Evolutionary conservation across 2,888 invertebrate species (phyloP).

Genomic region (Tromatobia lineatoria): DNA sequence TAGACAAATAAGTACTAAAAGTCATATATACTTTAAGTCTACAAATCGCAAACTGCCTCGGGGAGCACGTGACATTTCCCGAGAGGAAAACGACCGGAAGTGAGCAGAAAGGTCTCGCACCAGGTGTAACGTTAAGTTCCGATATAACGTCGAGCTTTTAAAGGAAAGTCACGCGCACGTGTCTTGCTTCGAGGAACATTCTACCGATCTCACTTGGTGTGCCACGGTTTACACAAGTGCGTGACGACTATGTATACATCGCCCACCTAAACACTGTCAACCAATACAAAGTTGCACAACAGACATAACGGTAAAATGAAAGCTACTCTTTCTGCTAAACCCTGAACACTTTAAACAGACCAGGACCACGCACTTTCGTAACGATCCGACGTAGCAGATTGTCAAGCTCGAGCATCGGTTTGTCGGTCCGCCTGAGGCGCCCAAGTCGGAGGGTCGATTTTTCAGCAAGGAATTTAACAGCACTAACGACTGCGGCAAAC

Average conservation of each 20-base stretch:
- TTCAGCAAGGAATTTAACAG: slow-evolving; percentile 44
- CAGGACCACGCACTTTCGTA: slow-evolving; percentile 49
- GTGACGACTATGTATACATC: not conserved
- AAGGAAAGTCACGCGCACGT: slow-evolving; percentile 58
- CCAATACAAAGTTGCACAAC: not conserved
- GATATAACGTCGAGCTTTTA: slow-evolving; percentile 58
- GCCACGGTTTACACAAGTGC: not conserved
- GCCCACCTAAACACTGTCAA: not conserved
- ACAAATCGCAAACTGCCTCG: slow-evolving; percentile 43
- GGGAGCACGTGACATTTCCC: slow-evolving; percentile 50
- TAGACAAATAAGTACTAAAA: slow-evolving; percentile 30
- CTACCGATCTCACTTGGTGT: not conserved
- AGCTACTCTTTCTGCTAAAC: slow-evolving; percentile 36
- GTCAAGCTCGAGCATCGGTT: slow-evolving; percentile 40
- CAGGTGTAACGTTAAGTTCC: slow-evolving; percentile 55
- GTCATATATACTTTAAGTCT: slow-evolving; percentile 16
- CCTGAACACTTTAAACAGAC: slow-evolving; percentile 45
- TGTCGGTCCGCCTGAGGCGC: slow-evolving; percentile 9
- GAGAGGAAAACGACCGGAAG: slow-evolving; percentile 41
- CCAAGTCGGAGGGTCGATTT: not conserved
- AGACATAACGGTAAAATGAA: slow-evolving; percentile 37
- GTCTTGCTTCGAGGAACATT: slow-evolving; percentile 36
- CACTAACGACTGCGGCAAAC: slow-evolving; percentile 20
- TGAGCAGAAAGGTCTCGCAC: slow-evolving; percentile 43
- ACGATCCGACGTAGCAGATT: slow-evolving; percentile 47